Conservation (phyloP, 2,113 vertebrate species). For the Ictalurus punctatus region DNA sequence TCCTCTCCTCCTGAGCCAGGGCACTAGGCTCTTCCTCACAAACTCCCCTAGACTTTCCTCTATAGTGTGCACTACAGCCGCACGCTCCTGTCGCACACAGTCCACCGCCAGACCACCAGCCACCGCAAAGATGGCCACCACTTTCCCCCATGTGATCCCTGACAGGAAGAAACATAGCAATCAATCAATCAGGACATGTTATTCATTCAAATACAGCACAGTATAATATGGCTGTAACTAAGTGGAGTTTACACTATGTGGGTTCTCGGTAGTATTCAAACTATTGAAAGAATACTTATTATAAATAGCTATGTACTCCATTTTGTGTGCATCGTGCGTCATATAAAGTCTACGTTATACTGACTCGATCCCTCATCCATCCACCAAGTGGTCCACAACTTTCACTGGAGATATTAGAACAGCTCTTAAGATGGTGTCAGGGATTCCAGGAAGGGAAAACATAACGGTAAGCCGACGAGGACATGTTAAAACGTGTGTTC, state of each 20-base stretch:
- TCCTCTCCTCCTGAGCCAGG: constrained; percentile 87
- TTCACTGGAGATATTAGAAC: not conserved
- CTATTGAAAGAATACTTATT: not conserved
- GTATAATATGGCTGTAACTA: not conserved
- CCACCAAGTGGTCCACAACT: not conserved
- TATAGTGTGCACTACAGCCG: constrained; percentile 81
- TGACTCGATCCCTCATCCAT: not conserved
- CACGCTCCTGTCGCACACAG: constrained; percentile 86
- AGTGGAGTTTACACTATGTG: not conserved
- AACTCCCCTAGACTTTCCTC: constrained; percentile 94
- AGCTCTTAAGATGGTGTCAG: not conserved
- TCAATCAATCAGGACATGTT: not conserved
- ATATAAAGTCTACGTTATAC: not conserved
- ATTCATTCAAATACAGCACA: not conserved
- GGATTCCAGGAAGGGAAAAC: not conserved
- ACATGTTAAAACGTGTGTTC: too few species aligned
- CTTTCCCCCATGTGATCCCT: constrained; percentile 97
- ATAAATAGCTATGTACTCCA: not conserved
- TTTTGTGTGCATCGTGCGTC: not conserved
- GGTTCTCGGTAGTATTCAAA: too few species aligned
- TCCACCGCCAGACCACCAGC: constrained; percentile 90
- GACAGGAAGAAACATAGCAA: not conserved
- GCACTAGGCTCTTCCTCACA: constrained; percentile 84
- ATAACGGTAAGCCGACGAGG: not conserved
- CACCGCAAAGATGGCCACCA: constrained; percentile 88